phyloP scores from a whole-genome alignment of 1,140 invertebrate species.

The Halotydeus destructor region DNA sequence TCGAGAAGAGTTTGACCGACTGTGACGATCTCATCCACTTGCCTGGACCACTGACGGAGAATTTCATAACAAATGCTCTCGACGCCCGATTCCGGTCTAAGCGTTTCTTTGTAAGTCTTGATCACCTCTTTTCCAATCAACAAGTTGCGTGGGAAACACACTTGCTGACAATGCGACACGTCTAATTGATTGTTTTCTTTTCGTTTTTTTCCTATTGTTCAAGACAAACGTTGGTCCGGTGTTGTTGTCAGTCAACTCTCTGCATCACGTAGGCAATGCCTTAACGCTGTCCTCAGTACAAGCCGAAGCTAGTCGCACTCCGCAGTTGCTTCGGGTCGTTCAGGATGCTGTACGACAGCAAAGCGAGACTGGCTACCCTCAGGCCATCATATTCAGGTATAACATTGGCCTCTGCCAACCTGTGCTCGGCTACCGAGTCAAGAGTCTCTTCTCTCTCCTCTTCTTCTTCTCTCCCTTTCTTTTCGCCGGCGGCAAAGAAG shows the following conservation, averaged over 20 bases:
- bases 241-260: slow-evolving; percentile 65
- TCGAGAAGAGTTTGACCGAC: too few species aligned
- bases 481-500: background rate
- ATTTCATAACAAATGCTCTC: slow-evolving; percentile 69
- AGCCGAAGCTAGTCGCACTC: slow-evolving; percentile 35
- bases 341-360: slow-evolving; percentile 78
- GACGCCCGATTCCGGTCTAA: slow-evolving; percentile 64
- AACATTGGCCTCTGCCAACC: background rate
- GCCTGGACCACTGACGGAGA: slow-evolving; percentile 71
- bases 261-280: slow-evolving; percentile 61
- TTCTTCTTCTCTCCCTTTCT: background rate
- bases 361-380: slow-evolving; percentile 76
- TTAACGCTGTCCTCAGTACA: slow-evolving; percentile 65
- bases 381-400: slow-evolving; percentile 78
- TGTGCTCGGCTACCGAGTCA: background rate
- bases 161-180: too few species aligned
- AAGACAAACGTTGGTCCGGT: slow-evolving; percentile 84
- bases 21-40: slow-evolving; percentile 77
- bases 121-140: slow-evolving; percentile 1
- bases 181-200: too few species aligned
- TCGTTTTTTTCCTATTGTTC: slow-evolving; percentile 19
- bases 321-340: slow-evolving; percentile 61
- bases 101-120: slow-evolving; percentile 66
- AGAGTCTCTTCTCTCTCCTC: background rate
- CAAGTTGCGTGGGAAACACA: too few species aligned